Percentiles rank a stretch among this genome's conserved stretches.
These are phyloP conservation scores for Dascyllus trimaculatus DNA, from an alignment of 2,113 vertebrate species.

Conservation along the genomic window DNA sequence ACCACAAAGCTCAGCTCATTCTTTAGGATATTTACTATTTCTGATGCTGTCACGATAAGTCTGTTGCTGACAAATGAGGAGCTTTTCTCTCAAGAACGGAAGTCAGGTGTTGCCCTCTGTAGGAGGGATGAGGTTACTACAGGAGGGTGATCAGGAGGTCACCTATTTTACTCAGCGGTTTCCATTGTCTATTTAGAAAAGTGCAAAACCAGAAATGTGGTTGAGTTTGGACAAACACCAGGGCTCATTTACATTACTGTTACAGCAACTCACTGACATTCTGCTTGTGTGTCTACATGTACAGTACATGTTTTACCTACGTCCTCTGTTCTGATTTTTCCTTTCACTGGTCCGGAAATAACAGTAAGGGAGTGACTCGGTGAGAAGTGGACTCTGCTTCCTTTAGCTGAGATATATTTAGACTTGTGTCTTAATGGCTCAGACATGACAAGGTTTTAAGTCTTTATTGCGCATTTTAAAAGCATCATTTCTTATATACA, in stretches of 20 bases:
- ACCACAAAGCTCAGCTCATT: slow-evolving; percentile 24
- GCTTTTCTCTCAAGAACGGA: slow-evolving; percentile 1
- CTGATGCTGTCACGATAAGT: slow-evolving; percentile 23
- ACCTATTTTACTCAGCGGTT: neutral
- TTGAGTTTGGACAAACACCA: neutral
- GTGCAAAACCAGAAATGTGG: neutral
- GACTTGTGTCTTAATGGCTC: neutral
- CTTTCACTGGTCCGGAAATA: slow-evolving; percentile 14
- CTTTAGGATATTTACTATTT: slow-evolving; percentile 38
- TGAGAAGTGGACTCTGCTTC: slow-evolving; percentile 13
- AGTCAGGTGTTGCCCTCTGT: slow-evolving; percentile 59
- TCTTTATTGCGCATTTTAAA: neutral
- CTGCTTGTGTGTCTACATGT: neutral
- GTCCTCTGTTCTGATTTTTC: neutral
- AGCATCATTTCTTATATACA: no score
- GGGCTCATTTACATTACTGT: neutral
- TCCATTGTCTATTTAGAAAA: neutral
- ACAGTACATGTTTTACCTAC: neutral
- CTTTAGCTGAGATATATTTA: slow-evolving; percentile 37
- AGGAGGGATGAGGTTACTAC: slow-evolving; percentile 34
- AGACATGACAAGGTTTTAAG: no score
- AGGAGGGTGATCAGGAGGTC: neutral
- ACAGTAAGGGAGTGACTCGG: slow-evolving; percentile 12
- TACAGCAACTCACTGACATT: neutral
- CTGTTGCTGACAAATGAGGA: slow-evolving; percentile 8